Conservation (phyloP, 2,797 vertebrate genomes). For the Protonibea diacanthus region DNA sequence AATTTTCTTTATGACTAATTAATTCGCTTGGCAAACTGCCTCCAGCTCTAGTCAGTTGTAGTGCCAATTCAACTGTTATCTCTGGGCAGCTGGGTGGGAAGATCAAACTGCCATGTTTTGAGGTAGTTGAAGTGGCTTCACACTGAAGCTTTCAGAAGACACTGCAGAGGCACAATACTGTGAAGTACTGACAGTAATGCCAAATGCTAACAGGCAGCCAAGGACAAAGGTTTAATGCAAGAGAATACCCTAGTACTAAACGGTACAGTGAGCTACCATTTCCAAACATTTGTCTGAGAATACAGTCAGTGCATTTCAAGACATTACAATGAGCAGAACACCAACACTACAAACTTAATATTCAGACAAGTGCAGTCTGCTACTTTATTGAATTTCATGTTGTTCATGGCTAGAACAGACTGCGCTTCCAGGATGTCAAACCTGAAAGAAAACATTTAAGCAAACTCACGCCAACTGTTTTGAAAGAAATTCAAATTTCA, state of each 20-base stretch:
- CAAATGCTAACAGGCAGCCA: too few species aligned
- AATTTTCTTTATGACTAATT: too few species aligned
- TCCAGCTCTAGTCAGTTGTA: neutral
- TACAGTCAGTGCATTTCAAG: too few species aligned
- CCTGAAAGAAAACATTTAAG: constrained; percentile 12
- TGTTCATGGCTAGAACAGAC: too few species aligned
- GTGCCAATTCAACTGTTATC: too few species aligned
- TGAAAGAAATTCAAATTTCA: too few species aligned
- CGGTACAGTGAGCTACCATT: too few species aligned
- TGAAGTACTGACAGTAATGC: too few species aligned
- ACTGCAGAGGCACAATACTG: too few species aligned
- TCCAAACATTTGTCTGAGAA: too few species aligned
- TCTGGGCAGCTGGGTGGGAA: constrained; percentile 9
- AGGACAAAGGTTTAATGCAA: too few species aligned
- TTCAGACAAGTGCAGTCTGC: rapidly evolving
- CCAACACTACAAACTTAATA: neutral
- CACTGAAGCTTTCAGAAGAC: neutral
- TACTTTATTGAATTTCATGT: constrained; percentile 18
- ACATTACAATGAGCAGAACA: neutral
- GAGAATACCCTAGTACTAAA: too few species aligned
- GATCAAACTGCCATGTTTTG: neutral
- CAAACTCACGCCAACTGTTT: neutral
- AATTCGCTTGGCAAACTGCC: constrained; percentile 21
- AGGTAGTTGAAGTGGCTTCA: neutral
- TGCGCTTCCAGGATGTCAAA: neutral